A percentile compares a stretch with the other conserved stretches of the same genome.
Evolutionary conservation across 1,140 invertebrate genomes (phyloP).

Genomic region (Akabosia matsudoensis): DNA sequence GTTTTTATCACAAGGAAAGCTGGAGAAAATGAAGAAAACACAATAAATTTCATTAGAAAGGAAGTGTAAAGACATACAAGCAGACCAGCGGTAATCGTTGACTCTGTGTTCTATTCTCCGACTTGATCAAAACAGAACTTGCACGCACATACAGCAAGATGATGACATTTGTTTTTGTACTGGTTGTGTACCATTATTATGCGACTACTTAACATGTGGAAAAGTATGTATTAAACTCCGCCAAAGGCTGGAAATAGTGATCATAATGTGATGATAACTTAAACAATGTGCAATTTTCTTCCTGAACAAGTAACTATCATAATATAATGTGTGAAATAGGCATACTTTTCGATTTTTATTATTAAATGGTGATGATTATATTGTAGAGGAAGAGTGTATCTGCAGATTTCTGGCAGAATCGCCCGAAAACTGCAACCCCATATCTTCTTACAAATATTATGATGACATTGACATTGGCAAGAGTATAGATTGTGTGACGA

Average conservation of each 20-base stretch:
- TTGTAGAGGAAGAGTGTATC: not conserved
- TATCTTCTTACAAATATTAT: not conserved
- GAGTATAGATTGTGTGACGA: not conserved
- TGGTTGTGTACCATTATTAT: no score
- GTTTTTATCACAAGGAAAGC: not conserved
- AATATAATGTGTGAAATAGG: no score
- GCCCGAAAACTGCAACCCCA: not conserved
- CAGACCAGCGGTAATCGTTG: not conserved
- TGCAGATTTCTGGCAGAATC: not conserved
- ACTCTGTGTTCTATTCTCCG: no score
- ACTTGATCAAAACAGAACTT: no score
- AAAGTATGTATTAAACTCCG: no score
- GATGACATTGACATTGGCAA: slow-evolving; percentile 24
- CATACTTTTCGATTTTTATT: not conserved
- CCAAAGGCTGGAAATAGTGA: no score
- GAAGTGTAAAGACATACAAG: not conserved
- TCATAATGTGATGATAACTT: no score
- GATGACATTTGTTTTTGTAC: no score
- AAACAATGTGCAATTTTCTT: no score
- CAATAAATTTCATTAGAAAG: not conserved
- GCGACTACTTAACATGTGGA: no score
- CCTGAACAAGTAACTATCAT: no score
- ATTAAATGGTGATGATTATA: not conserved
- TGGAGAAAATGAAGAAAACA: slow-evolving; percentile 5
- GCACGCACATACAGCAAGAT: no score